Evolutionary conservation across 2,113 vertebrate species (phyloP).

Genomic region (Thermophis baileyi): DNA sequence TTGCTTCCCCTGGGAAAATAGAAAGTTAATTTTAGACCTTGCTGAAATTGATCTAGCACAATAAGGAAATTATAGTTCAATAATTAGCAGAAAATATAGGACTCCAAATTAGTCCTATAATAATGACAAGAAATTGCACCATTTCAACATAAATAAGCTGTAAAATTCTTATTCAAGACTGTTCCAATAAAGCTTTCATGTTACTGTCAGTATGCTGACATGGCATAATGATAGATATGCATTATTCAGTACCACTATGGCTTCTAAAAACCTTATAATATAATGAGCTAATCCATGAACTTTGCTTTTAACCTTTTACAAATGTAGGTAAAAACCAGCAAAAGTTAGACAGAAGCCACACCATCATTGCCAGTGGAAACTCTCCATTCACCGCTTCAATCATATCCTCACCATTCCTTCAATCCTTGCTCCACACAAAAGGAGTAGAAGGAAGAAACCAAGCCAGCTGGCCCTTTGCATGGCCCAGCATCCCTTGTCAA

Average conservation of each 20-base stretch:
- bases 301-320: neutral
- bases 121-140: neutral
- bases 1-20: constrained; percentile 5
- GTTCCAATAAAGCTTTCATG: neutral
- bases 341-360: neutral
- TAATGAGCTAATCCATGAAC: neutral
- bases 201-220: neutral
- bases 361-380: neutral
- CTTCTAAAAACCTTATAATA: neutral
- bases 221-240: neutral
- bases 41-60: neutral
- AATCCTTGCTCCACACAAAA: neutral
- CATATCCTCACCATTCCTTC: neutral
- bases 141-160: neutral
- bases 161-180: neutral
- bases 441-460: neutral
- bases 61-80: neutral
- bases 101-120: neutral
- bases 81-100: neutral
- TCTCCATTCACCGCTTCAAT: neutral
- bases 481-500: neutral
- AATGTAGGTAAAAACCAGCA: neutral
- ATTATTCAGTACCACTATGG: neutral
- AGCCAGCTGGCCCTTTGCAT: neutral
- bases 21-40: constrained; percentile 1